A percentile compares a stretch with the other conserved stretches of the same genome.
Evolutionary conservation across 2,888 invertebrate species (phyloP).

Genomic region (Smittia aterrima): DNA sequence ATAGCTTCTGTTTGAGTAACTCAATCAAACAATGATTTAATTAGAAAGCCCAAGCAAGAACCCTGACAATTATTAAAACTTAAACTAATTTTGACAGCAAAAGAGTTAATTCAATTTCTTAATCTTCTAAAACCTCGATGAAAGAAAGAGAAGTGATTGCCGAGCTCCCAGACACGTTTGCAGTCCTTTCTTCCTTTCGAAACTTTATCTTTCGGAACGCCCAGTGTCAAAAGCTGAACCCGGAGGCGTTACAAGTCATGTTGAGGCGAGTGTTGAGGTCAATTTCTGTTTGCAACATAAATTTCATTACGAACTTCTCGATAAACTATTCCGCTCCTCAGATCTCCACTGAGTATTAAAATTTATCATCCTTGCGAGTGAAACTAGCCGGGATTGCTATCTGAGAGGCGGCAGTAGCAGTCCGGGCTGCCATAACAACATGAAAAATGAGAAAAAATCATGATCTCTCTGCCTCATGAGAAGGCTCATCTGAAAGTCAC

Average conservation of each 20-base stretch:
- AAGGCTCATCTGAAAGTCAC: slow-evolving; percentile 17
- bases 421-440: background rate
- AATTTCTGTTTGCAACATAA: slow-evolving; percentile 2
- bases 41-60: background rate
- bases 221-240: slow-evolving; percentile 31
- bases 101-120: slow-evolving; percentile 23
- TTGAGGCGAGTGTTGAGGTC: slow-evolving; percentile 26
- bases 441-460: slow-evolving; percentile 12
- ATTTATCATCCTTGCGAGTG: background rate
- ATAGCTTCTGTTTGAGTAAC: too few species aligned
- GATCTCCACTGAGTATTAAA: background rate
- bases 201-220: slow-evolving; percentile 28
- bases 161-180: background rate
- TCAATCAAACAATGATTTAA: background rate
- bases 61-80: slow-evolving; percentile 9
- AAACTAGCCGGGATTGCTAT: too few species aligned
- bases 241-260: slow-evolving; percentile 37
- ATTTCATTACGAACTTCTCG: slow-evolving; percentile 13
- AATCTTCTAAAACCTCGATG: background rate
- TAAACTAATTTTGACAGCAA: background rate
- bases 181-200: background rate
- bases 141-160: background rate
- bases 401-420: too few species aligned
- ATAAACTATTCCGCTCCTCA: background rate
- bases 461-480: slow-evolving; percentile 1